phyloP scores from a whole-genome alignment of 2,113 vertebrate genomes.

The Ochotona curzoniae region DNA sequence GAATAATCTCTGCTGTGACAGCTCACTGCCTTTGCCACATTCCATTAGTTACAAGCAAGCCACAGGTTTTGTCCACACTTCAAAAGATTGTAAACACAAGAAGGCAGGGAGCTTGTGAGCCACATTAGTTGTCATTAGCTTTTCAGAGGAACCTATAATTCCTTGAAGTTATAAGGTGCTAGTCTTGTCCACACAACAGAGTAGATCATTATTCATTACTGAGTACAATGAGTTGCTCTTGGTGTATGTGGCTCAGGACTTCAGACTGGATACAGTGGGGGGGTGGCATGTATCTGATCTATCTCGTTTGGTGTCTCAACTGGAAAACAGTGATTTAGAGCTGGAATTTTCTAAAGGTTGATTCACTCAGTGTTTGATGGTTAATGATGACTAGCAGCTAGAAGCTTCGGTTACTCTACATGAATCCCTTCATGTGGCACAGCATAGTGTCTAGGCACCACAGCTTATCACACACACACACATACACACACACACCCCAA shows the following conservation, averaged over 20 bases:
- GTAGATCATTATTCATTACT: background rate
- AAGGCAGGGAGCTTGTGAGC: background rate
- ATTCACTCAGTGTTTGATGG: background rate
- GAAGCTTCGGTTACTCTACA: background rate
- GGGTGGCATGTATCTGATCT: background rate
- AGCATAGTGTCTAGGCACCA: background rate
- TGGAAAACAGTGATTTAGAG: background rate
- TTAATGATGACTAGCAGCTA: background rate
- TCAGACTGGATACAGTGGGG: background rate
- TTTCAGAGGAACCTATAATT: constrained; percentile 16
- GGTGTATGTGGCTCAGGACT: constrained; percentile 18
- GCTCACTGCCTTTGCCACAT: background rate
- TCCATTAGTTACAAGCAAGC: background rate
- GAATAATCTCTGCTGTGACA: background rate
- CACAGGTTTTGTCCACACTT: background rate
- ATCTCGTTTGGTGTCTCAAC: background rate
- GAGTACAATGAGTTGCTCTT: background rate
- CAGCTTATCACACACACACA: background rate
- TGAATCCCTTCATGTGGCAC: background rate
- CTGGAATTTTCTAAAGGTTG: background rate
- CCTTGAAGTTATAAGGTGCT: background rate
- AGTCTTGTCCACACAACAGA: background rate
- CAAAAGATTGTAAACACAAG: background rate
- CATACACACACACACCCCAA: no score
- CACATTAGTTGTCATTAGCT: background rate